Base-by-base conservation (phyloP, 2,888 invertebrate genomes). In the Erebia palarica region DNA sequence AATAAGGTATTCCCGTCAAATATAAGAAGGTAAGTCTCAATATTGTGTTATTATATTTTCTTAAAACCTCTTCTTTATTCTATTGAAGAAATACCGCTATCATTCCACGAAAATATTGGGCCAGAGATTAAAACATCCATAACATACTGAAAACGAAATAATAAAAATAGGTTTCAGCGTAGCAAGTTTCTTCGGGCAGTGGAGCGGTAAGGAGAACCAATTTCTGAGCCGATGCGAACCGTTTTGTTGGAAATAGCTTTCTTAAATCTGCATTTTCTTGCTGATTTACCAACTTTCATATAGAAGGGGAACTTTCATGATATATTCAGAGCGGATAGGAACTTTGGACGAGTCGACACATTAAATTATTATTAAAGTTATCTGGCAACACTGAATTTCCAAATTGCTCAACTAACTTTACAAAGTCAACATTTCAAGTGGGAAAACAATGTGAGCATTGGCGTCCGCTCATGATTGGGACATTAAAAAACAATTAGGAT, bases 241-340 rank as follows among this genome's bases (percentile, higher is more conserved):
- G 87, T 92, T 92, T 92, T 91, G 91, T 92, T 92, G 91, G 88
- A 91, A 92, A 92, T 92, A 91, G 92, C 92, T 91, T 91, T 90
- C 89, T 92, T 91, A 91, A 91, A 93, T 93, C 92, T 92, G 91
- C 92, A 93, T 92, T 92, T 93, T 92, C 92, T 92, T 92, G 92
- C 92, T 93, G 93, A 93, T 92, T 92, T 92, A 91, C 91, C 89
- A 92, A 93, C 88, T 92, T 92, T 88, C 89, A 88, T 90, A 87
- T 80, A 83, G 85, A 85, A 89, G 81, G 81, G 82, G 85, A 85
- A 89, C 82, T 86, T 89, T 83, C 79, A 74, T 78, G 80, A 84
- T 81, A 86, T 86, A 83, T 84, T 75, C 67, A 59, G 59, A 67
- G 49, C 67, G 47, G 63, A 63, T 63, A 63, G 57, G 57, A 86